Evolutionary conservation across 2,888 invertebrate genomes (phyloP).

Genomic region (Adineta ricciae): DNA sequence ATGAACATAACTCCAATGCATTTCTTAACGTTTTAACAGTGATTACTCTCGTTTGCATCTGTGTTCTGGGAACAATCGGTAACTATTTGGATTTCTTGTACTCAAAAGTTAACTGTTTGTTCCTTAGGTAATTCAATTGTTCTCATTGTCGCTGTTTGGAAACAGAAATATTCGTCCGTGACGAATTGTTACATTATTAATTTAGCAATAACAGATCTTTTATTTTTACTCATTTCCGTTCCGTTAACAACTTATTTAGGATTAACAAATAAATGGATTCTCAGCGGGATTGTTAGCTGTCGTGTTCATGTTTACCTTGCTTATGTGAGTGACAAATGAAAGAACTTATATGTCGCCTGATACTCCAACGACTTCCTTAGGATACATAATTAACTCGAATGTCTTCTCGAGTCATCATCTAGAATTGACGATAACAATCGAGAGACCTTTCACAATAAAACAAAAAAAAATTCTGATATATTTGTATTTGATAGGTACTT

Average conservation of each 20-base stretch:
- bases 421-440: no score
- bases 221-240: conserved; percentile 29
- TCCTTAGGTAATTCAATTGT: conserved; percentile 24
- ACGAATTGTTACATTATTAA: conserved; percentile 32
- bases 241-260: conserved; percentile 31
- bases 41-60: not conserved
- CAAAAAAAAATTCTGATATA: no score
- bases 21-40: not conserved
- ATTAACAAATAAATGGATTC: conserved; percentile 24
- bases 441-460: no score
- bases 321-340: not conserved
- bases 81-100: not conserved
- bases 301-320: not conserved
- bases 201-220: conserved; percentile 32
- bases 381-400: no score
- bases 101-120: not conserved
- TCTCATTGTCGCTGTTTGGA: conserved; percentile 21
- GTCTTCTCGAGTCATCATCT: no score
- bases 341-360: no score
- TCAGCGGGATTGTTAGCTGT: not conserved
- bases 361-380: not conserved
- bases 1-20: not conserved
- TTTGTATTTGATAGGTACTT: not conserved
- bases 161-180: conserved; percentile 23
- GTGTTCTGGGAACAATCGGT: not conserved